A percentile compares a stretch with the other conserved stretches of the same genome.
Evolutionary conservation across 2,888 invertebrate species (phyloP).

Genomic region (Agrochola lota): DNA sequence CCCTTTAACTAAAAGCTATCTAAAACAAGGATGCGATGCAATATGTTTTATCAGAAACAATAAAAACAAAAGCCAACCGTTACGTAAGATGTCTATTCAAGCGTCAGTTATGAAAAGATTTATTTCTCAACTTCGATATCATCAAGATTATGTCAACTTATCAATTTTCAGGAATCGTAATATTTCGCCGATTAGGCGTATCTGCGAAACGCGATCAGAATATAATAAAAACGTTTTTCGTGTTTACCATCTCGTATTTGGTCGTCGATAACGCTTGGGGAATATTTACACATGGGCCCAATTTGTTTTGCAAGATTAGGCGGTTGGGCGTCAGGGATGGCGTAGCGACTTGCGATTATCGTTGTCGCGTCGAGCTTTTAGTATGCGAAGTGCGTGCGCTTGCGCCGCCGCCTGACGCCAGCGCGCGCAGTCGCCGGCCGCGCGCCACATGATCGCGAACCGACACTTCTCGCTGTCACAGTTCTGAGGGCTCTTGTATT

Average conservation of each 20-base stretch:
- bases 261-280: constrained; percentile 80
- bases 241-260: constrained; percentile 82
- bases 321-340: constrained; percentile 81
- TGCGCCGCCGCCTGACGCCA: constrained; percentile 86
- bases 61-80: constrained; percentile 45
- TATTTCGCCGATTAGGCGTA: constrained; percentile 77
- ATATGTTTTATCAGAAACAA: constrained; percentile 39
- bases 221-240: constrained; percentile 79
- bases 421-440: constrained; percentile 73
- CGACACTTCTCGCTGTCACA: constrained; percentile 79
- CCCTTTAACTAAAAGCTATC: constrained; percentile 54
- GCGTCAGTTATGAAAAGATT: constrained; percentile 20
- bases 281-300: constrained; percentile 83
- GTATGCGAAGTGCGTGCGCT: constrained; percentile 88
- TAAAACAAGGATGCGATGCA: constrained; percentile 36
- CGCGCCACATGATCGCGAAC: constrained; percentile 76
- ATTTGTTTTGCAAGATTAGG: constrained; percentile 84
- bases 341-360: constrained; percentile 82
- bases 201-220: constrained; percentile 76
- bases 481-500: constrained; percentile 80
- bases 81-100: constrained; percentile 27
- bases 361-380: constrained; percentile 84
- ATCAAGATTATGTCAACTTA: constrained; percentile 68
- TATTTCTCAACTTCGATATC: constrained; percentile 36
- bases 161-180: constrained; percentile 77